Base-by-base conservation (phyloP, 2,797 vertebrate genomes). In the Euphonia xanthogaster region DNA sequence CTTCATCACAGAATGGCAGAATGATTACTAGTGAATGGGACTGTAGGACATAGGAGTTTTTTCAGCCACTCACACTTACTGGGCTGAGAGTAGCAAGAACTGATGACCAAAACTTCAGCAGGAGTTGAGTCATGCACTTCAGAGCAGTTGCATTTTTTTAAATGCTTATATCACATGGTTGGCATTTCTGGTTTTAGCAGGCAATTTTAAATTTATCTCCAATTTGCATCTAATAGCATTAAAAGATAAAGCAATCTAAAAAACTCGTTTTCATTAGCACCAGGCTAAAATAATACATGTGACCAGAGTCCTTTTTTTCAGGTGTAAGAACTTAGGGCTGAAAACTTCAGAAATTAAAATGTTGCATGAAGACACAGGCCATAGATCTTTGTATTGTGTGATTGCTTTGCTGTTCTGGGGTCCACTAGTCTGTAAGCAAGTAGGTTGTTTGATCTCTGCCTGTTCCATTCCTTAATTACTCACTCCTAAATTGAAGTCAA, bases 1-100 rank as follows among this genome's bases (percentile, higher is more conserved):
- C 40, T 77, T 74, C 17, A 35, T 17, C 44, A 45, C 6, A 82
- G 21, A 45, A 40, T 48, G 33, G 18, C 45, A 88, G 55, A 82
- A 60, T 51, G 42, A 31, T 42, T 70, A 37, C 9, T 27, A 39
- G 42, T 27, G 28, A 33, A 33, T 10, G 40, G 14, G 39, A 27
- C 25, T 1, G 1, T 33, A 16, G 23, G 18, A 50, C 1, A 2
- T 53, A 35, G 1, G 7, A 47, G 10, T n/a, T 74, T 39, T 42
- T 65, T 68, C n/a, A 58, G 18, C 12, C 22, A 19, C 25, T 53
- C 35, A 45, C 14, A 28, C 3, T 2, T 33, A 45, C 25, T 37
- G 18, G 9, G 8, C 11, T 79, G 65, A 31, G 53, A 57, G 20
- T 31, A 33, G 6, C 1, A 22, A 84, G 28, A 77, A 47, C 9